Base-by-base conservation (phyloP, 1,140 invertebrate species). In the Melitaea cinxia region DNA sequence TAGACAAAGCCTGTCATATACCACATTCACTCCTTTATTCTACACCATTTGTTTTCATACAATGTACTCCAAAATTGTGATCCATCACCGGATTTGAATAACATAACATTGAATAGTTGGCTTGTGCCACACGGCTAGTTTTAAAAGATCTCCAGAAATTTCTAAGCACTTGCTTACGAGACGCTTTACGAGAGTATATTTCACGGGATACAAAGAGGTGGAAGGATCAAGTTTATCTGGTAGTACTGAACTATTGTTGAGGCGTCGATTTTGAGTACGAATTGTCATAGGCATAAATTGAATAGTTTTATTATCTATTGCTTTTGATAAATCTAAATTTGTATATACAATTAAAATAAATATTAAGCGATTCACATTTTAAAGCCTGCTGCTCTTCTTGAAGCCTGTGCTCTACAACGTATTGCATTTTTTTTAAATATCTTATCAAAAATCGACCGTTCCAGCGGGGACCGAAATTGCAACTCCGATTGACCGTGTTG, bases 61-160 rank as follows among this genome's bases (percentile, higher is more conserved):
- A 83, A 81, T 80, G 78, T 82, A 82, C 81, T 80, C 78, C 81
- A 77, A 77, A 85, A 85, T 85, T 82, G 78, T 85, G 81, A 82
- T 86, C 81, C 76, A 84, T 86, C 83, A 79, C 56, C 66, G 56
- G 72, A 75, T 74, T 77, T 83, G 80, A 83, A 82, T 82, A 85
- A 81, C 47, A 52, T 65, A 85, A 79, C 61, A 57, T 57, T 83
- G 80, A 82, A 83, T 83, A 82, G 79, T 79, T 80, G 75, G 79
- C 73, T 79, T 82, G 72, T 72, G 68, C 58, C 64, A 65, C 67
- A 67, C 69, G 70, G 58, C 81, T 77, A 81, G 61, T 54, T 39
- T 56, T 37, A 50, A 10, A 52, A 65, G 75, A 75, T 50, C 80
- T 63, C 66, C 68, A 26, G 52, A 59, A 61, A 71, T 54, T 66